These are phyloP conservation scores for Cardinalis cardinalis DNA, from an alignment of 2,113 vertebrate species.

Conservation along the genomic window DNA sequence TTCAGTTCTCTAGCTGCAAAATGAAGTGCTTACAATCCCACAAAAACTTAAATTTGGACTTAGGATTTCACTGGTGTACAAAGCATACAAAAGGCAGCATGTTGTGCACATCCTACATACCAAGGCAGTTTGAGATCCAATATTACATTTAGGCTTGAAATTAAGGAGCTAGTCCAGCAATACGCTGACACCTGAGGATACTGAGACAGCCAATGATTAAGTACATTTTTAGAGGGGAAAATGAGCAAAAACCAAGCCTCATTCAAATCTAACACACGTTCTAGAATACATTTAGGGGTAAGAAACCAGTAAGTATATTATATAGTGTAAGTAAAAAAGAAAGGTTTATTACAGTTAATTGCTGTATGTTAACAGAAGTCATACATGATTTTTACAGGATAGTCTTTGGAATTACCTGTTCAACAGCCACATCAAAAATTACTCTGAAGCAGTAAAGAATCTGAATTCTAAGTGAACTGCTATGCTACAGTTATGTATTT, in stretches of 20 bases:
- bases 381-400: background rate
- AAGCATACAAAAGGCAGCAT: background rate
- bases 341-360: background rate
- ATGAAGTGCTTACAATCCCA: background rate
- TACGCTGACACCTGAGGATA: background rate
- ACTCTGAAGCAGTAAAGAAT: background rate
- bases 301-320: background rate
- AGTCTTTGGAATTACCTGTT: background rate
- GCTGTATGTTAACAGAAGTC: background rate
- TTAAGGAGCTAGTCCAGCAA: background rate
- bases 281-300: background rate
- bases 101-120: accelerated
- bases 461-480: background rate
- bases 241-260: background rate
- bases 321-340: background rate
- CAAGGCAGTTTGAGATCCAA: background rate
- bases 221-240: background rate
- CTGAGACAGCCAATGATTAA: background rate
- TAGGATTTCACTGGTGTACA: background rate
- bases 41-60: background rate
- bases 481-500: background rate
- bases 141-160: background rate
- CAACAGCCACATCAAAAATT: background rate
- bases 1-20: background rate
- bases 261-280: background rate